Conservation (phyloP, 1,140 invertebrate species). For the Cryptotermes secundus region DNA sequence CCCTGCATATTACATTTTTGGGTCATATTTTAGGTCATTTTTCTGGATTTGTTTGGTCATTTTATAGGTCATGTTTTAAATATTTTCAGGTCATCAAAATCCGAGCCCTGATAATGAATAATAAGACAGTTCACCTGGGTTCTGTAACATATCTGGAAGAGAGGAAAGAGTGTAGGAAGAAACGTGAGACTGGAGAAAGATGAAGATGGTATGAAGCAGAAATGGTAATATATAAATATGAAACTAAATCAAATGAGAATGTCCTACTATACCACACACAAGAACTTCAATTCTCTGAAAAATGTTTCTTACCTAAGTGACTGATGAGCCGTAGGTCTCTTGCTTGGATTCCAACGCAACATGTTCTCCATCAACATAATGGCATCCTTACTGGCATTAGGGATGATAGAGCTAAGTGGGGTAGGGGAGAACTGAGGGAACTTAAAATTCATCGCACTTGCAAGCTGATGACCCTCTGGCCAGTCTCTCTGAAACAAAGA, state of each 20-base stretch:
- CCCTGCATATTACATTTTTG: too few species aligned
- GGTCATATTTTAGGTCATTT: too few species aligned
- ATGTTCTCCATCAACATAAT: conserved; percentile 84
- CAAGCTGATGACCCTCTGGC: conserved; percentile 93
- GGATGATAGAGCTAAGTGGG: conserved; percentile 77
- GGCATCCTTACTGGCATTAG: conserved; percentile 80
- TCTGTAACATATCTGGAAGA: too few species aligned
- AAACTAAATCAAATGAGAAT: not conserved
- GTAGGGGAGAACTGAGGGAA: conserved; percentile 87
- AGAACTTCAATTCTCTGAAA: not conserved
- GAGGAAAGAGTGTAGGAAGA: too few species aligned
- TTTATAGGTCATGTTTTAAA: too few species aligned
- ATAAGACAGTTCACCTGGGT: too few species aligned
- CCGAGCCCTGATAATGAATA: too few species aligned
- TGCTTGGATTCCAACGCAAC: conserved; percentile 89
- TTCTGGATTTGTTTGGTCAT: too few species aligned
- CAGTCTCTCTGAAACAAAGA: conserved; percentile 71
- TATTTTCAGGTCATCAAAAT: too few species aligned
- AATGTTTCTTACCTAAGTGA: conserved; percentile 65
- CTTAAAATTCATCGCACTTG: conserved; percentile 92
- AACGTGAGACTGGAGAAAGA: too few species aligned
- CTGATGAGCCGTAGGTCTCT: conserved; percentile 87
- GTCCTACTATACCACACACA: not conserved
- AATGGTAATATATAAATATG: too few species aligned
- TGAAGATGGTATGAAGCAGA: too few species aligned